Base-by-base conservation (phyloP, 2,797 vertebrate species). In the Cyprinodon diabolis region DNA sequence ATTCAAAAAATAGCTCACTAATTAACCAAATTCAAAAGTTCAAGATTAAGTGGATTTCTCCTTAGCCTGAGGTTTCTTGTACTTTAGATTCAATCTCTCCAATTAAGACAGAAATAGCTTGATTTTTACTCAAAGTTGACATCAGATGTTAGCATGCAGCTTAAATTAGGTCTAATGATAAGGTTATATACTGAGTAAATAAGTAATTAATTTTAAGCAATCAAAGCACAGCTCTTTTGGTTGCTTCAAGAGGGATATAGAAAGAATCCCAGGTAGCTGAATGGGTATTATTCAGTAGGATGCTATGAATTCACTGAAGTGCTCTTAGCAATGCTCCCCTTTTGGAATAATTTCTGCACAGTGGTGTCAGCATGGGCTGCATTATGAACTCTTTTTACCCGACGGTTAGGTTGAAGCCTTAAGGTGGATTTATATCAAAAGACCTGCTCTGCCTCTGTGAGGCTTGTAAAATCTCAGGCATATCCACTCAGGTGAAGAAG, bases 401-500 rank as follows among this genome's bases (percentile, higher is more conserved):
- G 0, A 76, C 84, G 77, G 89, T 93, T 93, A 92, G 93, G 83
- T 90, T 89, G 71, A 76, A 91, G 91, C 88, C 79, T 92, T 78
- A 85, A 74, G 81, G 86, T 87, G 92, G 95, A 94, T 95, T 95
- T 93, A 90, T 92, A 93, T 94, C 90, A 95, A 95, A 95, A 91
- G 93, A 89, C 71, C 80, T 51, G 79, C 70, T 91, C 83, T 88
- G 80, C 79, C 81, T 79, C 62, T 56, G 75, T 25, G 77, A 72
- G 56, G 75, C 77, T 56, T 81, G 74, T 86, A 86, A 91, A 87
- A 85, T 80, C 89, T 76, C 74, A 52, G 79, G 85, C 82, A 86
- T 86, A 90, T 91, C 87, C 52, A 58, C 66, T 76, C 91, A 90
- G 93, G 93, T 94, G 89, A 86, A 86, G 75, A 80, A 83, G 87